Evolutionary conservation across 2,888 invertebrate genomes (phyloP).

Genomic region (Lasius platythorax): DNA sequence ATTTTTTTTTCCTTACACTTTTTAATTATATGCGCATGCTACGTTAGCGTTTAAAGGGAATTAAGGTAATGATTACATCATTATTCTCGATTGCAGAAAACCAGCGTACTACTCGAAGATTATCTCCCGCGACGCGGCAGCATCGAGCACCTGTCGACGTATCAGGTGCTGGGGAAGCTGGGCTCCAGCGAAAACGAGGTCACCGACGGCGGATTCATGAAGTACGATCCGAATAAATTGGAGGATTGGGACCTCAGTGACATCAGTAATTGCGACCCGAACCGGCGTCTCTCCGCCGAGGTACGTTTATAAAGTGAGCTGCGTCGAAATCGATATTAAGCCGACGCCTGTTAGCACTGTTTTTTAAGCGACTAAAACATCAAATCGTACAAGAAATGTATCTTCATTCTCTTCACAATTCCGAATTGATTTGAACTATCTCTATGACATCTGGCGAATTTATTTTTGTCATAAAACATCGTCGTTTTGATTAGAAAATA

Average conservation of each 20-base stretch:
- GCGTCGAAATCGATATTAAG: conserved; percentile 53
- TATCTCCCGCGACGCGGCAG: conserved; percentile 86
- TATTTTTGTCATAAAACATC: neutral
- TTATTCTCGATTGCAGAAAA: conserved; percentile 68
- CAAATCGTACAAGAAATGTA: conserved; percentile 18
- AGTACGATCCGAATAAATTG: conserved; percentile 85
- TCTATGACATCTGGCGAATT: neutral
- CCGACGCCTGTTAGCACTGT: neutral
- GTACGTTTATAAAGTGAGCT: conserved; percentile 55
- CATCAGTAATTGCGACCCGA: conserved; percentile 83
- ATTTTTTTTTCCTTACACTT: neutral
- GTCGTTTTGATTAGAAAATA: neutral
- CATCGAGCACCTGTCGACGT: conserved; percentile 86
- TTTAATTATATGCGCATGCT: neutral
- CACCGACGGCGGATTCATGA: conserved; percentile 76
- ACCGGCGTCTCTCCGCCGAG: conserved; percentile 63
- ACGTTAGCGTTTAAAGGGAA: neutral
- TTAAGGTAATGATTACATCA: neutral
- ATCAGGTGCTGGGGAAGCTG: conserved; percentile 85
- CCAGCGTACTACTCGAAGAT: conserved; percentile 85
- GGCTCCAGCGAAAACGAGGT: conserved; percentile 71
- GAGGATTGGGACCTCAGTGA: conserved; percentile 87
- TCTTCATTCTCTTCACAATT: neutral
- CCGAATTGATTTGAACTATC: neutral
- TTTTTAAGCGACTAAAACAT: conserved; percentile 18